Evolutionary conservation across 2,113 vertebrate species (phyloP).

Genomic region (Sceloporus undulatus): DNA sequence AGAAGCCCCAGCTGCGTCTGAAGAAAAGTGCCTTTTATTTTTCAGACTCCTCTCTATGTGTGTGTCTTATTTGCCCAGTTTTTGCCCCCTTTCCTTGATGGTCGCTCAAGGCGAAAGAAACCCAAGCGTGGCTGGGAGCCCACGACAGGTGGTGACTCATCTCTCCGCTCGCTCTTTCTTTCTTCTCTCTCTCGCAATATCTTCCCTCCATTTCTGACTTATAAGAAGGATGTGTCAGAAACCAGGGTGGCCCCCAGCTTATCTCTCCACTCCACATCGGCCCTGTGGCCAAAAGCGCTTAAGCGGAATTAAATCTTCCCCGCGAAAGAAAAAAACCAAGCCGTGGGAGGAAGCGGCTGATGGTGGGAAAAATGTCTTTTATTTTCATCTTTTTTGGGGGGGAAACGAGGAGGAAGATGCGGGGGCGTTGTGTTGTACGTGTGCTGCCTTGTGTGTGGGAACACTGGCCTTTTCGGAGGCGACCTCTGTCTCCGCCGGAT

Average conservation of each 20-base stretch:
- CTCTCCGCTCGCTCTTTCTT: background rate
- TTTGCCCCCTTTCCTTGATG: too few relatives aligned
- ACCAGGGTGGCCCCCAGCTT: background rate
- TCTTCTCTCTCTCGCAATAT: background rate
- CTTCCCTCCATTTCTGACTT: background rate
- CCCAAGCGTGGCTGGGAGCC: too few relatives aligned
- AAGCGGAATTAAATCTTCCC: slow-evolving; percentile 19
- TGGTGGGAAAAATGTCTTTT: too few relatives aligned
- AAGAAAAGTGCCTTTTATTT: background rate
- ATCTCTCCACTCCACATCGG: slow-evolving; percentile 12
- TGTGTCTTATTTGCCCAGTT: background rate
- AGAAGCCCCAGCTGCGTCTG: too few relatives aligned
- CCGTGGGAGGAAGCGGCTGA: background rate
- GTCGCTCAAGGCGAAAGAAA: background rate
- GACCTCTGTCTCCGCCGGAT: background rate
- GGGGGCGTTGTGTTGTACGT: background rate
- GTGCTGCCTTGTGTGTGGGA: too few relatives aligned
- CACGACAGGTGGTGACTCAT: slow-evolving; percentile 11
- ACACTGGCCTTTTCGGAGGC: background rate
- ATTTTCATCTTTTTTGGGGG: too few relatives aligned
- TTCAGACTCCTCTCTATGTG: background rate
- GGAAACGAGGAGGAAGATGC: too few relatives aligned
- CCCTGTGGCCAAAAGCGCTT: background rate
- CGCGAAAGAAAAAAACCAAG: background rate
- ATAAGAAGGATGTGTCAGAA: background rate